Conservation (phyloP, 2,113 vertebrate genomes). For the Calyptomena viridis region DNA sequence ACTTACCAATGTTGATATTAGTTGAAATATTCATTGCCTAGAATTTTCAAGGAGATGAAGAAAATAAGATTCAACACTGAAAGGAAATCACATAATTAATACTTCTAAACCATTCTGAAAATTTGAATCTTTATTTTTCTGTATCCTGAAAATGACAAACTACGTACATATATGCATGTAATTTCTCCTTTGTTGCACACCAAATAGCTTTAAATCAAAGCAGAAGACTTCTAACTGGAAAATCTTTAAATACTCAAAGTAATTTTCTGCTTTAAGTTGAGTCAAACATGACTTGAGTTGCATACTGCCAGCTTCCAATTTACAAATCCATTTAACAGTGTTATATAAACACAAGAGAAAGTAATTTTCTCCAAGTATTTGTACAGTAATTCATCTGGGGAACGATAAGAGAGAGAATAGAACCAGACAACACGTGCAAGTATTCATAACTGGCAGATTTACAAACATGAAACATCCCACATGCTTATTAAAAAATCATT, state of each 20-base stretch:
- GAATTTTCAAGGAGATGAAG: neutral
- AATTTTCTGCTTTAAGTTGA: neutral
- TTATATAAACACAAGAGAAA: neutral
- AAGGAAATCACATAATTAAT: neutral
- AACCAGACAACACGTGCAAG: constrained; percentile 5
- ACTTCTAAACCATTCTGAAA: neutral
- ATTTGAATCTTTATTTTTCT: neutral
- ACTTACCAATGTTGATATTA: neutral
- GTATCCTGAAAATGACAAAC: neutral
- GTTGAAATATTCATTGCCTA: neutral
- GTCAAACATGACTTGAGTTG: neutral
- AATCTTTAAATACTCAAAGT: neutral
- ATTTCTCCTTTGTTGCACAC: neutral
- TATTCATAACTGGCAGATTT: constrained; percentile 26
- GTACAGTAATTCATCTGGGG: neutral
- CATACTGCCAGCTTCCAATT: neutral
- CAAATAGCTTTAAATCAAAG: neutral
- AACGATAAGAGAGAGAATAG: neutral
- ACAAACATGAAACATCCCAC: constrained; percentile 6
- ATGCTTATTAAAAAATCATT: neutral
- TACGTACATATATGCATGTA: neutral
- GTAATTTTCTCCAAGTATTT: constrained; percentile 7
- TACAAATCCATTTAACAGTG: neutral
- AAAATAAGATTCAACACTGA: neutral
- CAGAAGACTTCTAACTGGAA: neutral